These are phyloP conservation scores for Botia almorhae DNA, from an alignment of 2,797 vertebrate genomes.

Conservation along the genomic window DNA sequence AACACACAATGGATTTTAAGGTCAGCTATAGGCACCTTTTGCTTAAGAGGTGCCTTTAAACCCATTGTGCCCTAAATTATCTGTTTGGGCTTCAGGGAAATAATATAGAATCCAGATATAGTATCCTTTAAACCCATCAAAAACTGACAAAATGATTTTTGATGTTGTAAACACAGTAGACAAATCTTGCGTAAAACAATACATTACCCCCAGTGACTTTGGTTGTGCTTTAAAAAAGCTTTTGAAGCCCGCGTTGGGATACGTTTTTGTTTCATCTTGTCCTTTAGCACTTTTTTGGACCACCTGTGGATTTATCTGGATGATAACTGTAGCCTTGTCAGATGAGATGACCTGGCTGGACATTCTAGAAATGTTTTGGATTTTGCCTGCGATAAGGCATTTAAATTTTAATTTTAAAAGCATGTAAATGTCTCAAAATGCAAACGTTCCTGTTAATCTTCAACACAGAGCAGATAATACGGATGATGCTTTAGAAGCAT, in stretches of 20 bases:
- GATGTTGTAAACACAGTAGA: no score
- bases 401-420: no score
- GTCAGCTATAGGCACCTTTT: no score
- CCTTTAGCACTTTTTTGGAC: not conserved
- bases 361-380: not conserved
- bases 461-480: not conserved
- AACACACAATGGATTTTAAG: no score
- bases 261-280: not conserved
- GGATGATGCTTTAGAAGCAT: not conserved
- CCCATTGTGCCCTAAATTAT: no score
- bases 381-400: not conserved
- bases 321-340: not conserved
- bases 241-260: not conserved
- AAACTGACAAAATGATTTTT: no score
- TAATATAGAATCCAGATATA: no score
- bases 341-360: not conserved
- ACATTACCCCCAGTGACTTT: not conserved
- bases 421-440: not conserved
- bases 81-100: no score
- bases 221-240: not conserved
- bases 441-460: not conserved
- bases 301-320: slow-evolving; percentile 14
- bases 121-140: no score
- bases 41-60: no score
- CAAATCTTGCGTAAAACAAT: not conserved